A percentile compares a stretch with the other conserved stretches of the same genome.
phyloP scores from a whole-genome alignment of 2,113 vertebrate species.

The Haemorhous mexicanus region DNA sequence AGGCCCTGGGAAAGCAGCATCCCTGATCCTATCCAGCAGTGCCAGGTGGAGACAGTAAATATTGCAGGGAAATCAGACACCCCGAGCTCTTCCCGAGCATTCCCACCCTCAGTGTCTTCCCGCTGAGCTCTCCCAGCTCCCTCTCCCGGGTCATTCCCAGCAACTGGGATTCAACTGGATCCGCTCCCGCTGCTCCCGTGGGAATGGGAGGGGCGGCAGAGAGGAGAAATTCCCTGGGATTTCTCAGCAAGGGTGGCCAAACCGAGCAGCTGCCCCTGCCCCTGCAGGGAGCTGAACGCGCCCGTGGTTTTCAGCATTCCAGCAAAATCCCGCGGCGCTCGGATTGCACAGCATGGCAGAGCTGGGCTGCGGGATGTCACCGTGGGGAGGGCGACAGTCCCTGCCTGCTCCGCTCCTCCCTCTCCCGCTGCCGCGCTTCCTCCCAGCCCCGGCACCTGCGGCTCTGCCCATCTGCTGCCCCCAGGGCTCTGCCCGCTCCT shows the following conservation, averaged over 20 bases:
- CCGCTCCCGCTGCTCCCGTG: neutral
- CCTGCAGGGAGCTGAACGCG: accelerated
- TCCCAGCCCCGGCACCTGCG: too few relatives aligned
- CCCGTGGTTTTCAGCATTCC: neutral
- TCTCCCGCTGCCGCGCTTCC: too few relatives aligned
- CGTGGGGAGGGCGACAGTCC: neutral
- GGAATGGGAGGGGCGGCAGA: neutral
- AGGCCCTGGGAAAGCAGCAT: neutral
- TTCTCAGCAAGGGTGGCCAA: too few relatives aligned
- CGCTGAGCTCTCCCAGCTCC: neutral
- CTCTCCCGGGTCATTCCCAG: neutral
- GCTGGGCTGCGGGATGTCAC: neutral
- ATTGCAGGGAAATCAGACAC: neutral
- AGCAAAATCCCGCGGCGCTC: neutral
- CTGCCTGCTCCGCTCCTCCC: neutral
- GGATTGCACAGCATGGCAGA: accelerated
- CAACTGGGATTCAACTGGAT: neutral
- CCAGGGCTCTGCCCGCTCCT: too few relatives aligned
- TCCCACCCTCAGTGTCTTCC: accelerated
- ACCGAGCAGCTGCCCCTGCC: neutral
- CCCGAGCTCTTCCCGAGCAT: neutral
- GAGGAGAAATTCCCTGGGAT: neutral
- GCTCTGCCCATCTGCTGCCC: neutral
- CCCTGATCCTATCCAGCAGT: neutral
- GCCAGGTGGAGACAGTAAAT: neutral